Evolutionary conservation across 2,113 vertebrate species (phyloP), one percentile per base, ranked within the genome.

Genomic region (Ptychochromis oligacanthus): DNA sequence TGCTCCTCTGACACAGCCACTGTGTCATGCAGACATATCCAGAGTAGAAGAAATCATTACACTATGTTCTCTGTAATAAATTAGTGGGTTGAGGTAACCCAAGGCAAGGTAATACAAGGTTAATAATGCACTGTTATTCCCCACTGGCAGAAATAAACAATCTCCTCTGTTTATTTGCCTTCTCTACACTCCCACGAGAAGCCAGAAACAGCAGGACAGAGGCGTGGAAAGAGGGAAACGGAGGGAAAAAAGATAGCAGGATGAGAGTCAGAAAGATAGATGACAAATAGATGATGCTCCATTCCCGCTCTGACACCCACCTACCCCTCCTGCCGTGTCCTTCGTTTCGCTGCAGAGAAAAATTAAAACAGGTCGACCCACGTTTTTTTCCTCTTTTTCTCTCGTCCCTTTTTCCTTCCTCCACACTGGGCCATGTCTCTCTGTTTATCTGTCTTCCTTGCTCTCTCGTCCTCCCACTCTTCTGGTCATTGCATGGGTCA

Each of bases 201-300:
- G 92, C 92, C 85, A 90, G 84, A 86, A 90, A 91, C 91, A 94
- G 94, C 93, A 94, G 94, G 94, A 95, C 94, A 95, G 92, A 95
- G 94, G 93, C 92, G 91, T 92, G 89, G 90, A 93, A 92, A 91
- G 88, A 90, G 89, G 87, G 83, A 86, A 90, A 91, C 28, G 34
- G 87, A 84, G 80, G 87, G 70, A 84, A 85, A 79, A 83, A 87
- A 90, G 75, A 90, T 81, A 87, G 86, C 83, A 38, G 89, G 93
- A 93, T 79, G 91, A 93, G 91, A 93, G 87, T 77, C 87, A 91
- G 88, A 93, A 81, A 91, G 90, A 93, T 87, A 90, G 91, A 95
- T 94, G 94, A 96, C 94, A 95, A 95, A 95, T 93, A 93, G 94
- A 96, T 96, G 95, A 95, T 94, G 92, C 93, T 94, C 84, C 86